Evolutionary conservation across 2,113 vertebrate species (phyloP), one percentile per base, ranked within the genome.

Genomic region (Hyperopisus bebe): DNA sequence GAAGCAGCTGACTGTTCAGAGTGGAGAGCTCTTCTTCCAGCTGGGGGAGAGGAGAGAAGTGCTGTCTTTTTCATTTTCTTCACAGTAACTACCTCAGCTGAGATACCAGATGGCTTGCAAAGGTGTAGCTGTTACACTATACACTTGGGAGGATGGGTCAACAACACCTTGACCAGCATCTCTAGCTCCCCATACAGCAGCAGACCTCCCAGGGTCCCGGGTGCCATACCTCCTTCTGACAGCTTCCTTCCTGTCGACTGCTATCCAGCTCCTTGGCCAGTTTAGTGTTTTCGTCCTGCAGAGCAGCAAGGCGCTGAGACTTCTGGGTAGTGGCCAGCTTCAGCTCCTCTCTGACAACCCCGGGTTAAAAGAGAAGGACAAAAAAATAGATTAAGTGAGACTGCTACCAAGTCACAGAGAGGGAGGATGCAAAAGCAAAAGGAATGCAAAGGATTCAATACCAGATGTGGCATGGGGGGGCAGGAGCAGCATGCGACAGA

Each of bases 1-100:
- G 97, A 94, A 97, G 94, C 89, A 99, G 92, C 95, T 99, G 97
- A 92, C 96, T 97, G 93, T 97, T 98, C 90, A 99, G 97, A 90
- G 96, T 96, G n/a, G 96, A 96, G 93, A 95, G 94, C 91, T 99
- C 97, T 88, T 98, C 96, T 94, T 97, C 97, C 90, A 98, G 94
- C 98, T 99, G 86, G 3, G 92, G 91, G 50, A n/a, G 47, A 39
- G 5, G 48, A 39, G 51, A 21, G n/a, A 62, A 70, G 47, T 15
- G 27, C 15, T 44, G 11, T 39, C 89, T 24, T 88, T 39, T 17
- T 19, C 15, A 80, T 5, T 42, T 80, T 35, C 31, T 1, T 80
- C 3, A 11, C 35, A 39, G 31, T 77, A 39, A 77, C 70, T 17
- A 77, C 70, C 31, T 39, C 15, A 77, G 70, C 70, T 77, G 31